These are phyloP conservation scores for Tamias sibiricus DNA, from an alignment of 2,113 vertebrate species.

Conservation along the genomic window DNA sequence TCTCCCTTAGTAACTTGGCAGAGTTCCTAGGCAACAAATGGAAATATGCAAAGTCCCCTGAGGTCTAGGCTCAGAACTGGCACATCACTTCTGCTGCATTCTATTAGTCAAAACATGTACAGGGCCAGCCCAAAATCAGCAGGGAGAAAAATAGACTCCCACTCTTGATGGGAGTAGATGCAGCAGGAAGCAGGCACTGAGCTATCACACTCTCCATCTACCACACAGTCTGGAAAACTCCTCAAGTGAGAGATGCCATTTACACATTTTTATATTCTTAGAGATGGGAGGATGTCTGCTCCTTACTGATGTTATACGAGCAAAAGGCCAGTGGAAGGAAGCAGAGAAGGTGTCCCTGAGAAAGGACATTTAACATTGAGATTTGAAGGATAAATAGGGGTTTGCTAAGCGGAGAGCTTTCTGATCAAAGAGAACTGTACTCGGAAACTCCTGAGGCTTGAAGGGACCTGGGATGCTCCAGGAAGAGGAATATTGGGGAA, in stretches of 20 bases:
- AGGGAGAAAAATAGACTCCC: background rate
- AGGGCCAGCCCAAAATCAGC: background rate
- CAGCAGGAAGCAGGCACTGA: background rate
- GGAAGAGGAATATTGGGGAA: background rate
- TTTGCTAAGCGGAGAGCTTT: background rate
- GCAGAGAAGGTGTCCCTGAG: background rate
- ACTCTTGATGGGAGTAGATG: background rate
- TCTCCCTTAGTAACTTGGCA: background rate
- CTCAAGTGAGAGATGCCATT: background rate
- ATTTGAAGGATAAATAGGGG: background rate
- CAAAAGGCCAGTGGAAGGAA: background rate
- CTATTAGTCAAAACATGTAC: background rate
- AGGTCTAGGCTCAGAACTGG: background rate
- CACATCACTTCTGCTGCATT: background rate
- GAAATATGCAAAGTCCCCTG: background rate
- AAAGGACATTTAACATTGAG: slow-evolving; percentile 5
- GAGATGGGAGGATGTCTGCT: background rate
- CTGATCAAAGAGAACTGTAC: background rate
- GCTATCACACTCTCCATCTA: background rate
- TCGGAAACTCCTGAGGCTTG: background rate
- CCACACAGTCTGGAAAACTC: background rate
- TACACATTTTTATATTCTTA: slow-evolving; percentile 30
- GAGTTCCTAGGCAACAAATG: background rate
- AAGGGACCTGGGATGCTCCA: background rate
- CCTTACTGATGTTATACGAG: background rate